Percentiles rank a stretch among this genome's conserved stretches.
These are phyloP conservation scores for Scaptodrosophila lebanonensis DNA, from an alignment of 1,140 invertebrate genomes.

Conservation along the genomic window DNA sequence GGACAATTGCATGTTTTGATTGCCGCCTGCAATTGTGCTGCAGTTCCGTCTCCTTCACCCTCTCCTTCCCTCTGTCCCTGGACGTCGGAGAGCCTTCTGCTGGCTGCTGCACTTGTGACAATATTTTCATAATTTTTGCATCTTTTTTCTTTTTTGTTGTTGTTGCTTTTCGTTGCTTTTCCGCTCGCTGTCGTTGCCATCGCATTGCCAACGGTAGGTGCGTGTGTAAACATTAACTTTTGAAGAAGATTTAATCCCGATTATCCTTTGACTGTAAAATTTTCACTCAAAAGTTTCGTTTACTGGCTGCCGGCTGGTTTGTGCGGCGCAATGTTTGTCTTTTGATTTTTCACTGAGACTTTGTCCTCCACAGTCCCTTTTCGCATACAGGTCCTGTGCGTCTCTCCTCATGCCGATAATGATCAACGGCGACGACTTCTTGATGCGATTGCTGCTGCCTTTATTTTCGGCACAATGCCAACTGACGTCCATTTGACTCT, in stretches of 20 bases:
- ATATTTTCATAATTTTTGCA: conserved; percentile 76
- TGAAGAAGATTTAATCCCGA: conserved; percentile 75
- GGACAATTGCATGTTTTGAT: conserved; percentile 74
- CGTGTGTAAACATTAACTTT: conserved; percentile 76
- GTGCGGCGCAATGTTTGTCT: conserved; percentile 47
- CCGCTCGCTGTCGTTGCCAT: conserved; percentile 23
- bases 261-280: conserved; percentile 73
- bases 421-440: conserved; percentile 69
- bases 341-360: conserved; percentile 51
- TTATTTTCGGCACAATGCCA: conserved; percentile 48
- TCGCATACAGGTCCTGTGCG: neutral
- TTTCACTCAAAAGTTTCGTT: conserved; percentile 60
- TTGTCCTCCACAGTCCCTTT: conserved; percentile 15
- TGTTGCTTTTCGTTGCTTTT: conserved; percentile 5
- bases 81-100: conserved; percentile 9
- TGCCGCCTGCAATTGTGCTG: conserved; percentile 73
- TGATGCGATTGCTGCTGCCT: conserved; percentile 63
- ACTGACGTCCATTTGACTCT: conserved; percentile 60
- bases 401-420: conserved; percentile 36
- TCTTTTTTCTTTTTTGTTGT: conserved; percentile 50
- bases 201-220: conserved; percentile 66
- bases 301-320: conserved; percentile 14
- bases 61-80: conserved; percentile 7
- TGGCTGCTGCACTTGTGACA: conserved; percentile 61
- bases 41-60: conserved; percentile 6